Percentiles rank a stretch among this genome's conserved stretches.
Evolutionary conservation across 2,888 invertebrate genomes (phyloP).

Genomic region (Patella depressa): DNA sequence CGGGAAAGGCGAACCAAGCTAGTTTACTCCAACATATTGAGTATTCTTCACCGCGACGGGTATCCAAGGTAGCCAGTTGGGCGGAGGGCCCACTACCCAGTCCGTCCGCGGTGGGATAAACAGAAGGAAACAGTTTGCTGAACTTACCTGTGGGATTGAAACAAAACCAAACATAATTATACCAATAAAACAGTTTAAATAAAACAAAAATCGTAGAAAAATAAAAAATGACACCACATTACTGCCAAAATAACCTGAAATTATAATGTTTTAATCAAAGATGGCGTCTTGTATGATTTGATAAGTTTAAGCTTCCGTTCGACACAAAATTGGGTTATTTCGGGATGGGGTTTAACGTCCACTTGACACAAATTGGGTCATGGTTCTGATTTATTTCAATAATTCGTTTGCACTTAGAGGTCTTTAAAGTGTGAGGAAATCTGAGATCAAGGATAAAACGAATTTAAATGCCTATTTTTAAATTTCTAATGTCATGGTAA

Average conservation of each 20-base stretch:
- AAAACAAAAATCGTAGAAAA: conserved; percentile 53
- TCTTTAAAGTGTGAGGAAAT: too few relatives aligned
- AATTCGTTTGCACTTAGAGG: too few relatives aligned
- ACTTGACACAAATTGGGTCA: too few relatives aligned
- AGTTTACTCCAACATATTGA: not conserved
- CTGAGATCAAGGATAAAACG: too few relatives aligned
- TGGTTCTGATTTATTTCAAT: too few relatives aligned
- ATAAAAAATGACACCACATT: conserved; percentile 60
- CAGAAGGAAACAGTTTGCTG: not conserved
- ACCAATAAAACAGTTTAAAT: conserved; percentile 47
- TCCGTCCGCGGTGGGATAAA: not conserved
- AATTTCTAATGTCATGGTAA: too few relatives aligned
- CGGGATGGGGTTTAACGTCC: too few relatives aligned
- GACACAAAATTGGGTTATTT: not conserved
- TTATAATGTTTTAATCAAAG: not conserved
- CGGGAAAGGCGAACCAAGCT: too few relatives aligned
- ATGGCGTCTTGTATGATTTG: not conserved
- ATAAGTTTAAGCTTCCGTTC: not conserved
- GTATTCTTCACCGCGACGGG: too few relatives aligned
- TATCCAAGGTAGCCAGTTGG: too few relatives aligned
- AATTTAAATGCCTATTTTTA: too few relatives aligned
- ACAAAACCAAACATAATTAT: conserved; percentile 46
- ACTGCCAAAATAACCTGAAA: conserved; percentile 59
- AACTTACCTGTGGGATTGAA: conserved; percentile 52
- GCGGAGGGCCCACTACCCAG: too few relatives aligned